Evolutionary conservation across 2,113 vertebrate genomes (phyloP), one percentile per base, ranked within the genome.

Genomic region (Pseudopipra pipra): DNA sequence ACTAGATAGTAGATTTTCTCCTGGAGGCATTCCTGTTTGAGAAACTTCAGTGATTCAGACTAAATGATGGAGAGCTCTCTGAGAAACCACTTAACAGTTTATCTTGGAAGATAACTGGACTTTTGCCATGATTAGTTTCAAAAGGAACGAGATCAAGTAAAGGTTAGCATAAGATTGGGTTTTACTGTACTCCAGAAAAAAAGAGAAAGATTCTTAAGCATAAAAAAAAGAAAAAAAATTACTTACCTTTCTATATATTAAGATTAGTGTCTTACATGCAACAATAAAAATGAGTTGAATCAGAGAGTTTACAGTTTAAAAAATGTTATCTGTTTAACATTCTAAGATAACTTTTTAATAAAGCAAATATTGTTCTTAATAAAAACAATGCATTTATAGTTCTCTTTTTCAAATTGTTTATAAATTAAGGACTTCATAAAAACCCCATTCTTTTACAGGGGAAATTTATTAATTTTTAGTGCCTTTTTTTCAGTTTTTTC

Each of bases 401-500:
- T 66, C 12, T 65, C 3, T 23, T 78, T 55, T 52, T 35, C 17
- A n/a, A 58, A n/a, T n/a, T 76, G 5, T n/a, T 85, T 58, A 14
- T 43, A 59, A 59, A 33, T n/a, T 30, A 49, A 49, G 2, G 1
- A 67, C 39, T 70, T 93, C 65, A 5, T 1, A 80, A 74, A 43
- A 52, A 61, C 83, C 3, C 1, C 5, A 58, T 58, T 56, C 12
- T 70, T 61, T 70, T 20, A 73, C 6, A 44, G 41, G 3, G 2
- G 49, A 70, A 55, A 66, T 22, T 7, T 49, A 24, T 19, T 18
- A 31, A 7, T 12, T 55, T 44, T 54, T 56, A 47, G 27, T 59
- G 37, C 3, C 1, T n/a, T 37, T 51, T 14, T 56, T 67, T 62
- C 2, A 56, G 30, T 1, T 52, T 54, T 3, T 55, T 6, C 2